Conservation (phyloP, 2,888 invertebrate species). For the Callyntrura guangdongensis region DNA sequence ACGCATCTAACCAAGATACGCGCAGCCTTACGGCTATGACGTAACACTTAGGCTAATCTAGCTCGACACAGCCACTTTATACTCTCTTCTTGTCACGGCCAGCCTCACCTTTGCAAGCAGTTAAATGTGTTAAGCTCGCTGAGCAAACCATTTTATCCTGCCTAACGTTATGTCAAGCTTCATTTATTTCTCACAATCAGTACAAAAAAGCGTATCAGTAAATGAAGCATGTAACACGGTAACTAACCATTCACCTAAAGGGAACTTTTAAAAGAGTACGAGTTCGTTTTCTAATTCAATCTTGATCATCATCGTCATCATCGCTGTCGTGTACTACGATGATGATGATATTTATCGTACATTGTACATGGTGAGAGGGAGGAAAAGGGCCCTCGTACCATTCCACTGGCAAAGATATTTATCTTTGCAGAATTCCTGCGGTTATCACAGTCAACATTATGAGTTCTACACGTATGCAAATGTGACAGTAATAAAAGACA, state of each 20-base stretch:
- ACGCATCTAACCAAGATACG: conserved; percentile 41
- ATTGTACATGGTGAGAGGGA: conserved; percentile 53
- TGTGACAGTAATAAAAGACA: conserved; percentile 6
- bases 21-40: conserved; percentile 43
- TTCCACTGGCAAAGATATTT: conserved; percentile 50
- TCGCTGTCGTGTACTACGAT: no score
- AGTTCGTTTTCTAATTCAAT: conserved; percentile 52
- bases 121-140: not conserved
- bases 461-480: conserved; percentile 32
- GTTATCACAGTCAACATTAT: conserved; percentile 13
- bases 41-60: conserved; percentile 27
- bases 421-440: conserved; percentile 62
- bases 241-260: conserved; percentile 35
- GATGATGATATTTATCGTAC: conserved; percentile 45
- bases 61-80: conserved; percentile 38
- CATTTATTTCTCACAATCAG: conserved; percentile 45
- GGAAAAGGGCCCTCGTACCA: conserved; percentile 38
- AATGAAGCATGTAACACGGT: conserved; percentile 40
- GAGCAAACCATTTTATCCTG: conserved; percentile 34
- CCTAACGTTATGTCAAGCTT: conserved; percentile 51
- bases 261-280: not conserved
- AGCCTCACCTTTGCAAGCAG: not conserved
- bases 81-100: conserved; percentile 27
- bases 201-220: conserved; percentile 41
- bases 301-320: conserved; percentile 27